Evolutionary conservation across 2,888 invertebrate species (phyloP).

Genomic region (Sphaeridia pumilis): DNA sequence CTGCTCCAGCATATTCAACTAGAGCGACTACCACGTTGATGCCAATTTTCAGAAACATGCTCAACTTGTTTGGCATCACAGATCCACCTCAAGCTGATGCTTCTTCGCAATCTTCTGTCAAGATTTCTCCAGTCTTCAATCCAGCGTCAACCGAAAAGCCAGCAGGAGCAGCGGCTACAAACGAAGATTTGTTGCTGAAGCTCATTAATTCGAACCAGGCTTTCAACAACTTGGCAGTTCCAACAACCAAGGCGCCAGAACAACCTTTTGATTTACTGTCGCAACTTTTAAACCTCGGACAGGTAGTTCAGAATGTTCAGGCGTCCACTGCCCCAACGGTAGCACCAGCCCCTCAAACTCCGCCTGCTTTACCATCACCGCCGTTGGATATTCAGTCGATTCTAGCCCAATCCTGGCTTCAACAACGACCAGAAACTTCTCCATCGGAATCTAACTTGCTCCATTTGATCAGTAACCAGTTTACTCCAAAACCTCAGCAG

Average conservation of each 20-base stretch:
- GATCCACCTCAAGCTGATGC: constrained; percentile 1
- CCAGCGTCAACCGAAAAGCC: neutral
- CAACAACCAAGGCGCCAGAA: too few relatives aligned
- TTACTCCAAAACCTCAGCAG: constrained; percentile 15
- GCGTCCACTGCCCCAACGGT: neutral
- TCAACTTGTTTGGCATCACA: constrained; percentile 15
- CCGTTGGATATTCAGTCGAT: constrained; percentile 13
- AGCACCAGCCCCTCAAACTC: constrained; percentile 43
- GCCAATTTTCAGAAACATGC: constrained; percentile 14
- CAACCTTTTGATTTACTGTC: constrained; percentile 24
- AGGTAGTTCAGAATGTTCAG: constrained; percentile 7
- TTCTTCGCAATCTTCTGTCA: neutral
- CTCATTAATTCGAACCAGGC: constrained; percentile 1
- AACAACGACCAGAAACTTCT: constrained; percentile 7
- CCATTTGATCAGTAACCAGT: constrained; percentile 14
- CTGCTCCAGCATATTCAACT: constrained; percentile 1
- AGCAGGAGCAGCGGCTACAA: too few relatives aligned
- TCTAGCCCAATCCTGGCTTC: constrained; percentile 9
- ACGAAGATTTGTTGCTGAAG: constrained; percentile 7
- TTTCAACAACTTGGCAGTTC: neutral
- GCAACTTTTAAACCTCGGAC: constrained; percentile 23
- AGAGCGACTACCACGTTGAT: constrained; percentile 14
- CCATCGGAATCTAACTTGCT: constrained; percentile 22
- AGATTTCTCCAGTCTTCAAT: constrained; percentile 6
- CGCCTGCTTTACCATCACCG: constrained; percentile 52